These are phyloP conservation scores for Endomychus coccineus DNA, from an alignment of 2,888 invertebrate species.

Conservation along the genomic window DNA sequence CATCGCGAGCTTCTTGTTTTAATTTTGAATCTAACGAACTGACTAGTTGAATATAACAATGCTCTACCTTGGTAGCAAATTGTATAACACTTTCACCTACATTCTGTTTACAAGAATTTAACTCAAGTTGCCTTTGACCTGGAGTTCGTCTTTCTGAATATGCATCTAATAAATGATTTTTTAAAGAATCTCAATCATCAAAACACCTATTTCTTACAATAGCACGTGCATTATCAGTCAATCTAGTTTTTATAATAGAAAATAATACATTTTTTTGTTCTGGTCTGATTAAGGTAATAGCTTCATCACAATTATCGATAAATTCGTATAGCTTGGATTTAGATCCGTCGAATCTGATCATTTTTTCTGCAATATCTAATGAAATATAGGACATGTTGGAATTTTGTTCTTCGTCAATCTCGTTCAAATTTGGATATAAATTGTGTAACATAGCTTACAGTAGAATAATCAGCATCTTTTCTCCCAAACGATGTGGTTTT, in stretches of 20 bases:
- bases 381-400: too few species aligned
- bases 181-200: slow-evolving; percentile 17
- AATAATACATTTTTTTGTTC: slow-evolving; percentile 12
- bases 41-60: slow-evolving; percentile 23
- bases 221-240: slow-evolving; percentile 19
- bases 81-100: slow-evolving; percentile 19
- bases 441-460: too few species aligned
- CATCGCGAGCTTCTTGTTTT: slow-evolving; percentile 17
- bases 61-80: slow-evolving; percentile 21
- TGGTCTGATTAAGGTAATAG: slow-evolving; percentile 15
- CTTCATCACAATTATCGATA: slow-evolving; percentile 13
- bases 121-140: slow-evolving; percentile 26
- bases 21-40: slow-evolving; percentile 19
- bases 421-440: too few species aligned
- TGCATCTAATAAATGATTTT: slow-evolving; percentile 15
- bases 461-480: too few species aligned
- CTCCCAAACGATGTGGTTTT: too few species aligned
- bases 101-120: slow-evolving; percentile 25
- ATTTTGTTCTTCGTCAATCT: too few species aligned
- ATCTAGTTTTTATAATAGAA: slow-evolving; percentile 19
- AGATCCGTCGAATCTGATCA: slow-evolving; percentile 13
- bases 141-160: slow-evolving; percentile 21
- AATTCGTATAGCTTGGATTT: slow-evolving; percentile 15
- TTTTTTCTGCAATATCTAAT: too few species aligned
- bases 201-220: slow-evolving; percentile 19